Conservation (phyloP, 2,888 invertebrate genomes). For the Halocaridina rubra region DNA sequence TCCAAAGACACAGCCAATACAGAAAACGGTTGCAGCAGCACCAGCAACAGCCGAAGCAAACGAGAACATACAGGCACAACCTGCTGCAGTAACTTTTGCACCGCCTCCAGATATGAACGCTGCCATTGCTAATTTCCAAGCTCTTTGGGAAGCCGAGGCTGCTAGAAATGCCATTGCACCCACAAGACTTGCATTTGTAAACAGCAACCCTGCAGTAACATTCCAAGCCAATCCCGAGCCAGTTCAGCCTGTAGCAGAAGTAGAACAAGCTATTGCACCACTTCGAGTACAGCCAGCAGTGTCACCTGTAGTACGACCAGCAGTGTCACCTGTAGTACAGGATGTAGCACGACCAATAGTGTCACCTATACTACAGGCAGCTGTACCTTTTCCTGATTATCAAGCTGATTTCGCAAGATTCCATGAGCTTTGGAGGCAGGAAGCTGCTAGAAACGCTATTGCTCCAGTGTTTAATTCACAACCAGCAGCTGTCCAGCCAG, state of each 20-base stretch:
- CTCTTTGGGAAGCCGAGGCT: conserved; percentile 11
- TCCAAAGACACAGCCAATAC: neutral
- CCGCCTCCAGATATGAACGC: neutral
- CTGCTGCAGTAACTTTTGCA: too few relatives aligned
- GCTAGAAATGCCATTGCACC: conserved; percentile 16
- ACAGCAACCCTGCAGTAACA: neutral
- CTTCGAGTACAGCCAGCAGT: too few relatives aligned
- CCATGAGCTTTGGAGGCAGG: conserved; percentile 4
- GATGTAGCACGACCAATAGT: too few relatives aligned
- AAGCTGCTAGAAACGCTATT: neutral
- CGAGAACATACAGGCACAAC: neutral
- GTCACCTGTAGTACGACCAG: too few relatives aligned
- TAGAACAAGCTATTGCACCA: too few relatives aligned
- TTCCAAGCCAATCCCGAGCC: too few relatives aligned
- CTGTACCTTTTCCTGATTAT: neutral
- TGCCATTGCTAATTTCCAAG: conserved; percentile 11
- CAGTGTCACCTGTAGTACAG: too few relatives aligned
- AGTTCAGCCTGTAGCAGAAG: too few relatives aligned
- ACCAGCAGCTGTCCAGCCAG: too few relatives aligned
- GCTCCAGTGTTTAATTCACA: too few relatives aligned
- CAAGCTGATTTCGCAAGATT: conserved; percentile 1
- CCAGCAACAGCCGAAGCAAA: neutral
- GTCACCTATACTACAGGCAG: neutral
- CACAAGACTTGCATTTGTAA: too few relatives aligned
- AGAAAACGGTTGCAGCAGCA: neutral